phyloP scores from a whole-genome alignment of 92 coral and sea anemone species.

The Zoanthus gigantus region DNA sequence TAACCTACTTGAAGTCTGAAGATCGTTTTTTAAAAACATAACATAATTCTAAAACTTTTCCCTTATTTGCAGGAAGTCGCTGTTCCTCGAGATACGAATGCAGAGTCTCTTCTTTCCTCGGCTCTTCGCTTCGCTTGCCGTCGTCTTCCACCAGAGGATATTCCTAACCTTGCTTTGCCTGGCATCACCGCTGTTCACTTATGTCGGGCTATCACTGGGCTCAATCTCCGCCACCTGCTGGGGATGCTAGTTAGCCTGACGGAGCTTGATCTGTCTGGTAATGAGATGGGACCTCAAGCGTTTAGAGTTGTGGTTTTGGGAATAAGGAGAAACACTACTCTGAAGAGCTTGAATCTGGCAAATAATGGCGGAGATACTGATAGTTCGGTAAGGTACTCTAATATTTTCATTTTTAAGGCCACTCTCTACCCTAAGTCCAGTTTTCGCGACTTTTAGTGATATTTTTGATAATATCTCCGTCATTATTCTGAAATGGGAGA shows the following conservation, averaged over 20 bases:
- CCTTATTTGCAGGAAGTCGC: conserved; percentile 1
- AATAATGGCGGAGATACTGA: conserved; percentile 75
- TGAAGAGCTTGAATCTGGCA: conserved; percentile 65
- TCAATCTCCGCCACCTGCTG: not conserved
- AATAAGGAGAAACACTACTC: conserved; percentile 54
- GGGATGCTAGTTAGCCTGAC: not conserved
- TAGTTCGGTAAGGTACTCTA: conserved; percentile 69
- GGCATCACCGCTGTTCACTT: conserved; percentile 54
- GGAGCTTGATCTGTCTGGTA: not conserved
- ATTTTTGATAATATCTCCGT: too few relatives aligned
- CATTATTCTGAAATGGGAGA: too few relatives aligned
- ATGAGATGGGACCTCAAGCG: not conserved
- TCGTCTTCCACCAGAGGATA: conserved; percentile 62
- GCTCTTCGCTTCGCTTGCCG: conserved; percentile 67
- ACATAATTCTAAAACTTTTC: not conserved
- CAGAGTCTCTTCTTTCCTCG: conserved; percentile 50
- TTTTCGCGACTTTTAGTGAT: too few relatives aligned
- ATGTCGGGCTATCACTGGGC: conserved; percentile 33
- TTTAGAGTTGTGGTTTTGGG: conserved; percentile 64
- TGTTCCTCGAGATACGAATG: not conserved
- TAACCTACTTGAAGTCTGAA: not conserved
- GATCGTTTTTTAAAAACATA: not conserved
- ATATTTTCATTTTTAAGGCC: not conserved
- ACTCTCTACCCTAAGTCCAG: too few relatives aligned
- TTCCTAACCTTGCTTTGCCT: conserved; percentile 45